A percentile compares a stretch with the other conserved stretches of the same genome.
Evolutionary conservation across 2,113 vertebrate species (phyloP).

Genomic region (Myrmecobius fasciatus): DNA sequence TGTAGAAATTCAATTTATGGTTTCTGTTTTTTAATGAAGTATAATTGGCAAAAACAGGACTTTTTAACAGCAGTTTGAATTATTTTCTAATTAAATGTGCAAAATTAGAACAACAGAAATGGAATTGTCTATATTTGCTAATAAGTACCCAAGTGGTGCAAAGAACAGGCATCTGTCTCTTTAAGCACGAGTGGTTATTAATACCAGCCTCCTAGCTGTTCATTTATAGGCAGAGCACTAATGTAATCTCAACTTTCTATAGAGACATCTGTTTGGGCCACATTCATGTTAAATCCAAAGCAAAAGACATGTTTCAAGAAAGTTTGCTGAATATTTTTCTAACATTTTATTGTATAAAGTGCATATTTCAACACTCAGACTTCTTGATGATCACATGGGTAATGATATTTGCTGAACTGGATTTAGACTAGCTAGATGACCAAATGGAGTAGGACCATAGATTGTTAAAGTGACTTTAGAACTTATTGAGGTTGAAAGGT

Average conservation of each 20-base stretch:
- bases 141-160: background rate
- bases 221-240: constrained; percentile 35
- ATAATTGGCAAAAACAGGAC: background rate
- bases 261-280: constrained; percentile 56
- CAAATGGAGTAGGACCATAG: background rate
- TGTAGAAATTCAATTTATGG: background rate
- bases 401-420: constrained; percentile 55
- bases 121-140: background rate
- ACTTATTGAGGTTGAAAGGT: background rate
- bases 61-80: background rate
- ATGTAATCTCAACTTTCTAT: constrained; percentile 35
- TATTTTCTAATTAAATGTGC: constrained; percentile 2
- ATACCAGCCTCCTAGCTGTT: constrained; percentile 1
- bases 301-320: constrained; percentile 49
- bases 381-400: constrained; percentile 20
- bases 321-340: constrained; percentile 14
- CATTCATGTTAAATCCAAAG: constrained; percentile 59
- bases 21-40: constrained; percentile 19
- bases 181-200: constrained; percentile 33
- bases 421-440: background rate
- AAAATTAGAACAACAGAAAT: background rate
- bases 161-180: background rate
- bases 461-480: background rate
- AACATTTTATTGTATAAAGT: constrained; percentile 33
- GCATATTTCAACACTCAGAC: constrained; percentile 33